Evolutionary conservation across 2,797 vertebrate species (phyloP).

Genomic region (Valencia hispanica): DNA sequence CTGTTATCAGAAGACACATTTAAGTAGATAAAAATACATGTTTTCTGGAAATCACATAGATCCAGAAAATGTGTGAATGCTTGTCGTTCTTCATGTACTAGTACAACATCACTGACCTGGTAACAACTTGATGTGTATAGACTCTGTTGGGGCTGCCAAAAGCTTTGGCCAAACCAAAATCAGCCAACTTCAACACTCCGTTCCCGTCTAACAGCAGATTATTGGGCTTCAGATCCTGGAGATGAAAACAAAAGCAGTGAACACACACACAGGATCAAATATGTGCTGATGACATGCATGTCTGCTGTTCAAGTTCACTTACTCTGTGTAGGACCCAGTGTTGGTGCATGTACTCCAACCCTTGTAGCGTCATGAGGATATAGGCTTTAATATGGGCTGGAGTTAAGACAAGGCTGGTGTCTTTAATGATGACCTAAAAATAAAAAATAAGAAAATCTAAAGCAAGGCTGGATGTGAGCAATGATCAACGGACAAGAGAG

Average conservation of each 20-base stretch:
- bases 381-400: constrained; percentile 98
- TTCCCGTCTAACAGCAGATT: constrained; percentile 94
- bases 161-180: constrained; percentile 96
- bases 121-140: constrained; percentile 98
- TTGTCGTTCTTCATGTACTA: neutral
- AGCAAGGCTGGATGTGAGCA: constrained; percentile 2
- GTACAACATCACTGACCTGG: constrained; percentile 82
- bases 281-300: neutral
- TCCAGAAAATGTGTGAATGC: neutral
- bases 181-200: constrained; percentile 95
- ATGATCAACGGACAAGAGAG: constrained; percentile 4
- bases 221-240: constrained; percentile 96
- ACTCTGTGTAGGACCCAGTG: constrained; percentile 98
- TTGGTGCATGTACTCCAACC: constrained; percentile 94
- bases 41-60: neutral
- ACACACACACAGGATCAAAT: constrained; percentile 7
- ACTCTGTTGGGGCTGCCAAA: constrained; percentile 96
- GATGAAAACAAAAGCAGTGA: neutral
- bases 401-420: constrained; percentile 94
- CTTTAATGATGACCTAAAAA: constrained; percentile 95
- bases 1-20: neutral
- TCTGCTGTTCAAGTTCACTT: constrained; percentile 46
- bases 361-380: constrained; percentile 97
- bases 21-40: neutral
- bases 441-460: neutral